phyloP scores from a whole-genome alignment of 2,888 invertebrate genomes.

The Brachyptera putata region DNA sequence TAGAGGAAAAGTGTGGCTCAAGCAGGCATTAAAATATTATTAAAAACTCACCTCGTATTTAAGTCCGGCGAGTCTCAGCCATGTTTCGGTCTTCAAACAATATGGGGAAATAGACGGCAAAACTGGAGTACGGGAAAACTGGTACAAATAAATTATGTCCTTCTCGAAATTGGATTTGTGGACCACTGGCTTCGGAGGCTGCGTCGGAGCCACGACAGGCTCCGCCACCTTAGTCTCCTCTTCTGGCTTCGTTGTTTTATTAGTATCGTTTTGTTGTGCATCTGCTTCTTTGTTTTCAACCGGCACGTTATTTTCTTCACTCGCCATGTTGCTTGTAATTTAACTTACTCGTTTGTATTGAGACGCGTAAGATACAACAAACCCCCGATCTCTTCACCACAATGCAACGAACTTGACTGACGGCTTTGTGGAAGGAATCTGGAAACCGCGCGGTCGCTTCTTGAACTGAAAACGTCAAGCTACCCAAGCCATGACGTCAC shows the following conservation, averaged over 20 bases:
- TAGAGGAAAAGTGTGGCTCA: not conserved
- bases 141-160: slow-evolving; percentile 90
- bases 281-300: slow-evolving; percentile 55
- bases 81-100: slow-evolving; percentile 94
- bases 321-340: slow-evolving; percentile 57
- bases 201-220: slow-evolving; percentile 55
- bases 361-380: not conserved
- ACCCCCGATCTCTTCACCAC: slow-evolving; percentile 1
- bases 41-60: slow-evolving; percentile 84
- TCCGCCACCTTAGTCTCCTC: slow-evolving; percentile 42
- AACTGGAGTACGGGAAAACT: slow-evolving; percentile 85
- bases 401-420: slow-evolving; percentile 11
- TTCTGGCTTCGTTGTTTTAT: slow-evolving; percentile 44
- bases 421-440: too few species aligned
- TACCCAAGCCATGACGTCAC: slow-evolving; percentile 27
- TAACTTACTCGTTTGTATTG: slow-evolving; percentile 2
- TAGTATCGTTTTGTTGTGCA: slow-evolving; percentile 47
- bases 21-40: too few species aligned
- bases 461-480: slow-evolving; percentile 15
- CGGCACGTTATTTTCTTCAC: slow-evolving; percentile 69
- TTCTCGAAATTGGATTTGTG: slow-evolving; percentile 87
- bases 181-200: slow-evolving; percentile 69
- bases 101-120: slow-evolving; percentile 88
- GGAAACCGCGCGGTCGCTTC: slow-evolving; percentile 8
- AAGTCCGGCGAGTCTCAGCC: slow-evolving; percentile 85